Conservation (phyloP, 2,113 vertebrate genomes). For the Sclerurus mexicanus region DNA sequence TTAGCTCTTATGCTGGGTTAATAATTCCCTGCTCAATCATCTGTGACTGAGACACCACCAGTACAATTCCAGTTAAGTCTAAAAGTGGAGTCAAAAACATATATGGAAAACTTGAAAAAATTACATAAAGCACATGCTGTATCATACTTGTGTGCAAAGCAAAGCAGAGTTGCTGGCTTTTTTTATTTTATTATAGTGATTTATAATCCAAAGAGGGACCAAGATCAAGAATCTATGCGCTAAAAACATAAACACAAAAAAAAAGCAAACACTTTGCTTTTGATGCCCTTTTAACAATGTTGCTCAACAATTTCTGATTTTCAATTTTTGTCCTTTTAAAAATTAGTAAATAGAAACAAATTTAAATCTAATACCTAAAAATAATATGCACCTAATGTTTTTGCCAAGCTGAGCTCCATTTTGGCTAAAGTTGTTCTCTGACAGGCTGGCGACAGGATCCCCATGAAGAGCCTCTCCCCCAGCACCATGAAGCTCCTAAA, state of each 20-base stretch:
- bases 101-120: not conserved
- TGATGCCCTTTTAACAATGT: not conserved
- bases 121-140: not conserved
- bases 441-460: not conserved
- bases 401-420: not conserved
- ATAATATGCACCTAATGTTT: not conserved
- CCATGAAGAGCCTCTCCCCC: not conserved
- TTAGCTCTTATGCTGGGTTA: conserved; percentile 52
- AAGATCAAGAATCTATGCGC: not conserved
- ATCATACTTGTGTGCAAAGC: not conserved
- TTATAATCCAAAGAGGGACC: not conserved
- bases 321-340: not conserved
- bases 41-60: not conserved
- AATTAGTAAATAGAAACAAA: not conserved
- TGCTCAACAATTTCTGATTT: not conserved
- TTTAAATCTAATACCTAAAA: not conserved
- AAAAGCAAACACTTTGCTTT: not conserved
- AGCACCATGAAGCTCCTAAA: not conserved
- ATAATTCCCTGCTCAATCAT: conserved; percentile 50
- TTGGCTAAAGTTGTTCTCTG: not conserved
- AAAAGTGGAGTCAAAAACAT: not conserved
- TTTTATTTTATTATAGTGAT: not conserved
- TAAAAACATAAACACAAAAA: not conserved
- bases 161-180: not conserved
- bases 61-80: not conserved